Evolutionary conservation across 1,140 invertebrate genomes (phyloP), one percentile per base, ranked within the genome.

Genomic region (Stenopsyche tienmushanensis): DNA sequence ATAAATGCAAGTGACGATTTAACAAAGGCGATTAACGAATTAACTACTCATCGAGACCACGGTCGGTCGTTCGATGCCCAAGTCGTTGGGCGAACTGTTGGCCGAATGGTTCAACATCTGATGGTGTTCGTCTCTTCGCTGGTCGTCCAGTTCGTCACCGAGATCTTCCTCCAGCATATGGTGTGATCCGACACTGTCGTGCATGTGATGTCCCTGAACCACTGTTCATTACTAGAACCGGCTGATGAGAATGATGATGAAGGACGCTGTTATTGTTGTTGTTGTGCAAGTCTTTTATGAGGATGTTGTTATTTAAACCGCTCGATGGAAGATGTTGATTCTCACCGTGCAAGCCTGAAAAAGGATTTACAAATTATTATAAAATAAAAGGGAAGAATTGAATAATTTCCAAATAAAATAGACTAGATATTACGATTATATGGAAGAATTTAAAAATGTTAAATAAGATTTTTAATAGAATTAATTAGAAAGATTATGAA

Each of bases 21-120:
- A n/a, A n/a, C n/a, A n/a, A n/a, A n/a, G n/a, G n/a, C n/a, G n/a
- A n/a, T n/a, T n/a, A n/a, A n/a, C n/a, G n/a, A n/a, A n/a, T 64
- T 53, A 70, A 60, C 68, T 66, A 29, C 69, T 67, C 49, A 79
- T 23, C 13, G 77, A 77, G 3, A 79, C 77, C 3, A 79, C 76
- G 9, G 76, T 75, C 0, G 74, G 74, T 64, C 77, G 71, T 17
- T 79, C 77, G 34, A 75, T 66, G 34, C 69, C 71, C 2, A 64
- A 34, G 9, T 66, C 57, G 1, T 65, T 54, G 3, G 69, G 64
- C 25, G 60, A 64, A 47, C 64, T 67, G 10, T 58, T 39, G 7
- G 60, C 59, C 13, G 66, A 58, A n/a, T 59, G 65, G 47, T 49
- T 52, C 20, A 39, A 55, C 10, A 10, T 13, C 7, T 17, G 7